Percentiles rank a stretch among this genome's conserved stretches.
phyloP scores from a whole-genome alignment of 2,888 invertebrate genomes.

The Kuschelorhynchus macadamiae region DNA sequence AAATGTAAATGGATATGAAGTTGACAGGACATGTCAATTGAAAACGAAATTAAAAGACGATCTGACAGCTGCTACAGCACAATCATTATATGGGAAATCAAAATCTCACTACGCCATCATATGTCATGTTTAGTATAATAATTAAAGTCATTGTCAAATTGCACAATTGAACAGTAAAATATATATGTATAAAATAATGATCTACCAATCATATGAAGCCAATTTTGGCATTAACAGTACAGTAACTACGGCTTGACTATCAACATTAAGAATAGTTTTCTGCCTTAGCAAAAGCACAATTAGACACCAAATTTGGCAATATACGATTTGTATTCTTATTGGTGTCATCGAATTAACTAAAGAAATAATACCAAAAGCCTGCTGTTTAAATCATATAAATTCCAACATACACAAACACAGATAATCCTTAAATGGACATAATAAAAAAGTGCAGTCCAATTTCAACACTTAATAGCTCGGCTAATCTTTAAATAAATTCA shows the following conservation, averaged over 20 bases:
- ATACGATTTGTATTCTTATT: slow-evolving; percentile 9
- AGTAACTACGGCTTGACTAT: no score
- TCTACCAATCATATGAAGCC: slow-evolving; percentile 9
- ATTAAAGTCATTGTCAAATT: slow-evolving; percentile 63
- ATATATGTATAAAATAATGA: slow-evolving; percentile 49
- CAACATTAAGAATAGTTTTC: no score
- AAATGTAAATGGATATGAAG: slow-evolving; percentile 54
- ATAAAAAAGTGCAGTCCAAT: no score
- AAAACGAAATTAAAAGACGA: slow-evolving; percentile 58
- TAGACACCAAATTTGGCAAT: background rate
- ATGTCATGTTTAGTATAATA: slow-evolving; percentile 63
- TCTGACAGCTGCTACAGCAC: slow-evolving; percentile 65
- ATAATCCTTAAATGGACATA: no score
- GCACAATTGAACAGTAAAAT: slow-evolving; percentile 59
- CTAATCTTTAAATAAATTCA: no score
- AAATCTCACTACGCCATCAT: slow-evolving; percentile 65
- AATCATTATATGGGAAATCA: slow-evolving; percentile 63
- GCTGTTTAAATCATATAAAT: background rate
- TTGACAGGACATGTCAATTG: slow-evolving; percentile 64
- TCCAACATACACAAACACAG: background rate
- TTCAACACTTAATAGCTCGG: no score
- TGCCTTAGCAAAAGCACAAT: background rate
- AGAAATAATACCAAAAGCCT: slow-evolving; percentile 15
- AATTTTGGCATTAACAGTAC: background rate
- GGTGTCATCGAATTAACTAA: slow-evolving; percentile 24